Percentiles rank a stretch among this genome's conserved stretches.
These are phyloP conservation scores for Centroberyx gerrardi DNA, from an alignment of 2,797 vertebrate genomes.

Conservation along the genomic window DNA sequence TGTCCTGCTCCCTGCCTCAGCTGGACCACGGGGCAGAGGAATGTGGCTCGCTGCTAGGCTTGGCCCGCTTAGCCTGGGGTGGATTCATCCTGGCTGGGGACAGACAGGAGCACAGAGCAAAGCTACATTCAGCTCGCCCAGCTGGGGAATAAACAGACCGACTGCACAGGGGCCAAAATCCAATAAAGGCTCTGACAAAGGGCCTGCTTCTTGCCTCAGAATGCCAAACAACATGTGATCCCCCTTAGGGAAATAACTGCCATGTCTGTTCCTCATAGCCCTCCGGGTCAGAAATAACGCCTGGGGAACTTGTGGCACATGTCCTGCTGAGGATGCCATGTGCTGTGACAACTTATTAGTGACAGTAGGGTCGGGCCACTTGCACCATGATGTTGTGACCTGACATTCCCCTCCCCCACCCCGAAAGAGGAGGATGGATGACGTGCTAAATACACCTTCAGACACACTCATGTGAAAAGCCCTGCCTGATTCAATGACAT, in stretches of 20 bases:
- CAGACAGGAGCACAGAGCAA: slow-evolving; percentile 61
- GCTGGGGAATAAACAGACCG: slow-evolving; percentile 65
- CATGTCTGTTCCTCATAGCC: slow-evolving; percentile 64
- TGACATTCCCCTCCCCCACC: slow-evolving; percentile 31
- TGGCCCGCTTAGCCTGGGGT: slow-evolving; percentile 68
- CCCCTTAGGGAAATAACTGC: slow-evolving; percentile 72
- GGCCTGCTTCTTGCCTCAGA: slow-evolving; percentile 76
- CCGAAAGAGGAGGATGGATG: background rate
- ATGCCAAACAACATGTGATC: slow-evolving; percentile 86
- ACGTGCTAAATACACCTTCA: slow-evolving; percentile 8
- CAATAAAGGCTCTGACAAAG: slow-evolving; percentile 86
- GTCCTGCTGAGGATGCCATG: slow-evolving; percentile 66
- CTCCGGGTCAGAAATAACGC: slow-evolving; percentile 77
- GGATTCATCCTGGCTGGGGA: slow-evolving; percentile 62
- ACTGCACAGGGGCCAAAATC: slow-evolving; percentile 74
- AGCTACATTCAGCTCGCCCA: slow-evolving; percentile 60
- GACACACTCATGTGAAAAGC: background rate
- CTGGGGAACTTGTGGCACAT: slow-evolving; percentile 74
- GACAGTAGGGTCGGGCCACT: slow-evolving; percentile 30
- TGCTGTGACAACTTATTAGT: slow-evolving; percentile 58
- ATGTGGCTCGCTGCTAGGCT: slow-evolving; percentile 72
- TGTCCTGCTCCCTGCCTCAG: slow-evolving; percentile 76
- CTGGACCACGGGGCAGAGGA: slow-evolving; percentile 79
- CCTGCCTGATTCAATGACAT: background rate
- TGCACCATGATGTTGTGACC: slow-evolving; percentile 35